Evolutionary conservation across 2,113 vertebrate species (phyloP).

Genomic region (Microcebus ravelobensis): DNA sequence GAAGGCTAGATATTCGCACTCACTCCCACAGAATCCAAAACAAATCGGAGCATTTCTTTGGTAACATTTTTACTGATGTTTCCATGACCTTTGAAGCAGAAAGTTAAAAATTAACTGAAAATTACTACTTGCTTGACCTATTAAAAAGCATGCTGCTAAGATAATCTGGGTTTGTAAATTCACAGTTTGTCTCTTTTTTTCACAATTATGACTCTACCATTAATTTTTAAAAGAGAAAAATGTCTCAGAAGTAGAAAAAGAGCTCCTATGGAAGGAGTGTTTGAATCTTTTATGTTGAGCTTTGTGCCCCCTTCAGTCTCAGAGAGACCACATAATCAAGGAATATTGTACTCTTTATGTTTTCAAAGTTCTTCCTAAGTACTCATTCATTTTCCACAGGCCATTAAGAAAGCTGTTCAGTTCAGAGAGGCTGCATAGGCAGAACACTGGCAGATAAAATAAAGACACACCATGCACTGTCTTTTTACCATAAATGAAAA

Average conservation of each 20-base stretch:
- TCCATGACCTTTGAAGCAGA: slow-evolving; percentile 41
- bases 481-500: background rate
- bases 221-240: slow-evolving; percentile 20
- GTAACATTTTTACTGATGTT: slow-evolving; percentile 53
- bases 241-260: background rate
- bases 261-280: background rate
- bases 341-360: background rate
- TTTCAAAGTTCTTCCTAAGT: background rate
- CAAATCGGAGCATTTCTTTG: background rate
- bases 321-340: background rate
- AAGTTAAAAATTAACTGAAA: slow-evolving; percentile 60
- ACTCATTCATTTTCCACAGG: background rate
- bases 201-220: background rate
- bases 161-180: background rate
- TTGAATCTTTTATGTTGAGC: background rate
- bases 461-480: rapidly evolving
- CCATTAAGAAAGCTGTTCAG: background rate
- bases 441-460: background rate
- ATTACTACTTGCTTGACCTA: background rate
- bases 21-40: background rate
- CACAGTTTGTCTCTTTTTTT: background rate
- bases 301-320: background rate
- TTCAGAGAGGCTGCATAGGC: background rate
- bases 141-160: background rate
- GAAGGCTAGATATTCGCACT: background rate